Percentiles rank a stretch among this genome's conserved stretches.
Evolutionary conservation across 2,888 invertebrate genomes (phyloP).

Genomic region (Drosophila nr. perissopoda): DNA sequence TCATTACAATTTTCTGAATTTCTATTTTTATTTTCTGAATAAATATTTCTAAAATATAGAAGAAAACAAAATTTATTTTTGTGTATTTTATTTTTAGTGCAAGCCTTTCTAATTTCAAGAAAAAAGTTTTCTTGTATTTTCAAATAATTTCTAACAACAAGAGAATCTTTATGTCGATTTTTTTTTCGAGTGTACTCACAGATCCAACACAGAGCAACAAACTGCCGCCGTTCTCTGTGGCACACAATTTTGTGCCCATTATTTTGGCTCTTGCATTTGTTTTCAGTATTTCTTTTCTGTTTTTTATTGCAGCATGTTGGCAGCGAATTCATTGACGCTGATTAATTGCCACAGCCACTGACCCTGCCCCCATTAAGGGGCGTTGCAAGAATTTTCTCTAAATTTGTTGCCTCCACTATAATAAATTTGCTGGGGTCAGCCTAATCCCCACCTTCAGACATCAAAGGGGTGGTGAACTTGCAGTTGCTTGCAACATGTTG

Average conservation of each 20-base stretch:
- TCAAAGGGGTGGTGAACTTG: slow-evolving; percentile 1
- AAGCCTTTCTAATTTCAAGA: background rate
- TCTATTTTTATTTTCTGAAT: too few species aligned
- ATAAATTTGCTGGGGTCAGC: background rate
- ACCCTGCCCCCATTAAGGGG: slow-evolving; percentile 58
- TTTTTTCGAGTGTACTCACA: background rate
- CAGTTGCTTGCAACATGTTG: background rate
- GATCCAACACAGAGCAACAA: background rate
- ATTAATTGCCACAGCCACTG: slow-evolving; percentile 61
- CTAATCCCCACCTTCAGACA: slow-evolving; percentile 6
- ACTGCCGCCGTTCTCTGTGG: too few species aligned
- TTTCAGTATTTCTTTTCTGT: slow-evolving; percentile 30
- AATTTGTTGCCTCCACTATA: background rate
- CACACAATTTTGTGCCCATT: slow-evolving; percentile 5
- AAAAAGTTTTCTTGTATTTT: background rate
- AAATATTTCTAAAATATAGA: background rate
- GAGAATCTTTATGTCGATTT: background rate
- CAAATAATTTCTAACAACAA: background rate
- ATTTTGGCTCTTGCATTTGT: slow-evolving; percentile 29
- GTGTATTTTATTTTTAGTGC: background rate
- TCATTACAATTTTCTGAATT: too few species aligned
- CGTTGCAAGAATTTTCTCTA: slow-evolving; percentile 5
- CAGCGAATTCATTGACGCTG: slow-evolving; percentile 59
- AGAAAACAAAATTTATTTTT: background rate
- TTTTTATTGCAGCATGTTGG: slow-evolving; percentile 44